Percentiles rank a stretch among this genome's conserved stretches.
Evolutionary conservation across 2,888 invertebrate genomes (phyloP).

Genomic region (Zonitis immaculata): DNA sequence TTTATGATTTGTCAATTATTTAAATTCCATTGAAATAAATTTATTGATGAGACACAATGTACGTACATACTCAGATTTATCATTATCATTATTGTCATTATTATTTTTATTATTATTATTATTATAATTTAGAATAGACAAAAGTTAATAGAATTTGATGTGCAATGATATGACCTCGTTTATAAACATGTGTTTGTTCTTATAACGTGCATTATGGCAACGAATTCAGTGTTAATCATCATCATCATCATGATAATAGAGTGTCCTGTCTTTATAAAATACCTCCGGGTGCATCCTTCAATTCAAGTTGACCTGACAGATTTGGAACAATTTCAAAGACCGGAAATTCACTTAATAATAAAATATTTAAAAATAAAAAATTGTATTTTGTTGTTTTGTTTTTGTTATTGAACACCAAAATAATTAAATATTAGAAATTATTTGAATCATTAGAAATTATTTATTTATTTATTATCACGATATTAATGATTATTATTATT

Average conservation of each 20-base stretch:
- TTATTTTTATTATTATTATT: too few species aligned
- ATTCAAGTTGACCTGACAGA: conserved; percentile 9
- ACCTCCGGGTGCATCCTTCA: neutral
- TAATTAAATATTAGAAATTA: too few species aligned
- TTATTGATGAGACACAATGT: too few species aligned
- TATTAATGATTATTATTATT: too few species aligned
- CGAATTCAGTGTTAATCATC: neutral
- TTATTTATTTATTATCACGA: too few species aligned
- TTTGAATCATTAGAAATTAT: too few species aligned
- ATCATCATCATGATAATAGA: neutral
- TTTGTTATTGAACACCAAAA: neutral
- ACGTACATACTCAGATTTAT: neutral
- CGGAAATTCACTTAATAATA: conserved; percentile 15
- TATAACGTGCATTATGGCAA: neutral
- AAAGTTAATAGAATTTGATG: neutral
- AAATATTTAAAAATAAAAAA: too few species aligned
- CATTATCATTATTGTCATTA: neutral
- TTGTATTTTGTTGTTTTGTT: too few species aligned
- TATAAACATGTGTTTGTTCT: neutral
- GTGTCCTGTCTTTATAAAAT: conserved; percentile 1
- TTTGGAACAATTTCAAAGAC: conserved; percentile 9
- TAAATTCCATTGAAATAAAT: too few species aligned
- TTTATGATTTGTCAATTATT: neutral
- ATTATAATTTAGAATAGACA: neutral
- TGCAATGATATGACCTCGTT: neutral